Conservation (phyloP, 2,113 vertebrate species). For the Anguilla japonica region DNA sequence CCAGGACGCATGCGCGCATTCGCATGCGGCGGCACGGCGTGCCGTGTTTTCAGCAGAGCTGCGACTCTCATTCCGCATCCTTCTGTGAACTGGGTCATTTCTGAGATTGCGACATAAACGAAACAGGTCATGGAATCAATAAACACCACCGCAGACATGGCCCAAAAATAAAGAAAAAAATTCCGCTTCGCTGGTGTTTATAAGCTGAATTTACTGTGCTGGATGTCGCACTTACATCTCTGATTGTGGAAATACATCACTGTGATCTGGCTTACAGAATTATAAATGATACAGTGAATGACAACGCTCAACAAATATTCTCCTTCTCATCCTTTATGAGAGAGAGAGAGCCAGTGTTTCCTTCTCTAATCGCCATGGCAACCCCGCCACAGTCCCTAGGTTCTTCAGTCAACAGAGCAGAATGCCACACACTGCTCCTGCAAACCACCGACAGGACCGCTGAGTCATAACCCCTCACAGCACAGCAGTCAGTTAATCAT, state of each 20-base stretch:
- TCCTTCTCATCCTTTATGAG: neutral
- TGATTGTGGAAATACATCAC: neutral
- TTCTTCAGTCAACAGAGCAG: slow-evolving; percentile 24
- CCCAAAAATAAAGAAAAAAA: neutral
- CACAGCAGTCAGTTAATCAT: neutral
- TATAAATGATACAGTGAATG: neutral
- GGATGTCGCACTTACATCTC: neutral
- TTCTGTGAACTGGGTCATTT: neutral
- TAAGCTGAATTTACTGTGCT: neutral
- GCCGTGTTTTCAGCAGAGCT: neutral
- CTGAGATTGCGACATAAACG: slow-evolving; percentile 15
- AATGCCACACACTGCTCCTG: slow-evolving; percentile 23
- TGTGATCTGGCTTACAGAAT: neutral
- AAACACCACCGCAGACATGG: neutral
- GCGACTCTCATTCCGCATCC: neutral
- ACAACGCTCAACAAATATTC: neutral
- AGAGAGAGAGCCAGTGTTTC: slow-evolving; percentile 21
- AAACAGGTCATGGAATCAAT: neutral
- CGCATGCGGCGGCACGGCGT: too few species aligned
- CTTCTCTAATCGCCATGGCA: slow-evolving; percentile 52
- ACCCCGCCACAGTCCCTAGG: slow-evolving; percentile 28
- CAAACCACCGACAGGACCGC: slow-evolving; percentile 30
- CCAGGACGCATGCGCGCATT: neutral
- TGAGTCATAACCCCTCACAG: neutral
- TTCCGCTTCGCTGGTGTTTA: neutral